Conservation (phyloP, 1,140 invertebrate genomes). For the Carcinoscorpius rotundicauda region DNA sequence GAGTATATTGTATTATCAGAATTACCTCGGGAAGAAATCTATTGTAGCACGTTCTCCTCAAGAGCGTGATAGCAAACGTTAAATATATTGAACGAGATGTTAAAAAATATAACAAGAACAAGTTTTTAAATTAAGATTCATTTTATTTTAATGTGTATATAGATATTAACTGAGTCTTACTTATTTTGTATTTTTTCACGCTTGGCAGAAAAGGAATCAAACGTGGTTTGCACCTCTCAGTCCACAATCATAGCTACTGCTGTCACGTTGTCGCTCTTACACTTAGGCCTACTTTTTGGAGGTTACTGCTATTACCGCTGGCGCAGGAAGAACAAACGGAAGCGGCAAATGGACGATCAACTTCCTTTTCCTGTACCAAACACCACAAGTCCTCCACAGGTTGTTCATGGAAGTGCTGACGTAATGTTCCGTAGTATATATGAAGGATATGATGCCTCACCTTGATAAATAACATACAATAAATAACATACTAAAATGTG, state of each 20-base stretch:
- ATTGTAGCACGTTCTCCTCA: no score
- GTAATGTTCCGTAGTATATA: slow-evolving; percentile 21
- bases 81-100: no score
- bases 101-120: no score
- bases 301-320: slow-evolving; percentile 30
- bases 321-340: slow-evolving; percentile 22
- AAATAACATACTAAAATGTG: no score
- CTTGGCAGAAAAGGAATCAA: slow-evolving; percentile 8
- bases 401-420: slow-evolving; percentile 19
- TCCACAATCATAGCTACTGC: slow-evolving; percentile 30
- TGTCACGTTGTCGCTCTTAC: slow-evolving; percentile 28
- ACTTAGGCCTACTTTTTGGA: slow-evolving; percentile 26
- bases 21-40: no score
- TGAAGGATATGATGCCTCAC: slow-evolving; percentile 14
- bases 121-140: no score
- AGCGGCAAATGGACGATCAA: slow-evolving; percentile 16
- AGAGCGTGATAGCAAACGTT: no score
- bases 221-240: slow-evolving; percentile 28
- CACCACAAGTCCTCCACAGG: slow-evolving; percentile 1
- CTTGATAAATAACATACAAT: neutral
- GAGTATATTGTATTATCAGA: no score
- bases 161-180: no score
- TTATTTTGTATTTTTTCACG: no score
- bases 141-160: no score
- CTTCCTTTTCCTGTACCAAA: neutral